Conservation (phyloP, 2,888 invertebrate species). For the Cynaeus angustus region DNA sequence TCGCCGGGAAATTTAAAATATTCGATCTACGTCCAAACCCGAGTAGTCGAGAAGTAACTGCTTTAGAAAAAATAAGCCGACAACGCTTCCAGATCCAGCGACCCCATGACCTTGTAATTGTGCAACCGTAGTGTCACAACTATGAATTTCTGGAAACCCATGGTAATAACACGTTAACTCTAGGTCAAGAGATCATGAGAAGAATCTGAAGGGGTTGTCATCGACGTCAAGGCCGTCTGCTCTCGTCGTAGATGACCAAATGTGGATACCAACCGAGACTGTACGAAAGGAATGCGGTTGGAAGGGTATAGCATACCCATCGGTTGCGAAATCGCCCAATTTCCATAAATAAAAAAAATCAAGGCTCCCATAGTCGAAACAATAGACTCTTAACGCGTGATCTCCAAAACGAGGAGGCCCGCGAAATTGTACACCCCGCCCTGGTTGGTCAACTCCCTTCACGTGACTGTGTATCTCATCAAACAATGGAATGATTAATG, state of each 20-base stretch:
- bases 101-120: not conserved
- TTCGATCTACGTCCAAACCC: too few species aligned
- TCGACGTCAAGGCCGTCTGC: conserved; percentile 60
- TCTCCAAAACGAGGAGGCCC: too few species aligned
- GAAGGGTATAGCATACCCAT: conserved; percentile 19
- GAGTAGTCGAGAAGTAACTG: too few species aligned
- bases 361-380: not conserved
- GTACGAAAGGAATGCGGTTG: conserved; percentile 49
- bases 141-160: conserved; percentile 22
- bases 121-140: not conserved
- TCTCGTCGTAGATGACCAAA: conserved; percentile 57
- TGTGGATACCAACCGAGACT: conserved; percentile 51
- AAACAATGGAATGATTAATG: too few species aligned
- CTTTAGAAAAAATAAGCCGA: too few species aligned
- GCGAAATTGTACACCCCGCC: too few species aligned
- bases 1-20: too few species aligned
- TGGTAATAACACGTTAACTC: not conserved
- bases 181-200: conserved; percentile 48
- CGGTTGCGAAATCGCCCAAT: conserved; percentile 25
- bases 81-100: not conserved
- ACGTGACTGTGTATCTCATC: too few species aligned
- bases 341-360: conserved; percentile 32
- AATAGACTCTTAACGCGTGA: conserved; percentile 1
- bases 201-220: conserved; percentile 53
- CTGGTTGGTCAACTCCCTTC: too few species aligned